These are phyloP conservation scores for Dendroctonus valens DNA, from an alignment of 1,140 invertebrate species.

Conservation along the genomic window DNA sequence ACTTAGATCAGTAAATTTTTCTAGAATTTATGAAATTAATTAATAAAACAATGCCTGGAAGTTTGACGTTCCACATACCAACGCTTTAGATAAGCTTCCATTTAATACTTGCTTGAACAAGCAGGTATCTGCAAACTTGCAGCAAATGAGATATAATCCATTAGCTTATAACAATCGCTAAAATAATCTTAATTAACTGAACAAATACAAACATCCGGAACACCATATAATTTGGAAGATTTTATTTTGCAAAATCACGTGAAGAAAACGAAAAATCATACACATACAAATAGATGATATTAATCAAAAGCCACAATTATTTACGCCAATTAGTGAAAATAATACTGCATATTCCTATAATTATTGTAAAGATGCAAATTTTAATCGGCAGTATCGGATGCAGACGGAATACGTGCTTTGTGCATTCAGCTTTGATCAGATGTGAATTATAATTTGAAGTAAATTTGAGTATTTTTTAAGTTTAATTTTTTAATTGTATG, in stretches of 20 bases:
- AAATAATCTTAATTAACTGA: not conserved
- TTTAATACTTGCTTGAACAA: no score
- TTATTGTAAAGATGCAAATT: constrained; percentile 12
- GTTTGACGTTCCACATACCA: no score
- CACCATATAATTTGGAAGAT: constrained; percentile 6
- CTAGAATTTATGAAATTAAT: no score
- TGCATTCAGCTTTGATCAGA: no score
- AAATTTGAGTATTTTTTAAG: no score
- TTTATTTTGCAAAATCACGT: constrained; percentile 11
- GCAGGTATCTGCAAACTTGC: no score
- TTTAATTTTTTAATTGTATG: no score
- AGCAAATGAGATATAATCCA: no score
- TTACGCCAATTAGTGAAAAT: constrained; percentile 19
- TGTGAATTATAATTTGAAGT: no score
- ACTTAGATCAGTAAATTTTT: no score
- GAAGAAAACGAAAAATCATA: constrained; percentile 6
- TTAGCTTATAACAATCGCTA: not conserved
- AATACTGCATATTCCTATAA: constrained; percentile 11
- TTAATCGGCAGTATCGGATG: constrained; percentile 14
- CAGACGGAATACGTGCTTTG: constrained; percentile 1
- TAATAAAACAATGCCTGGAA: no score
- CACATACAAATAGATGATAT: constrained; percentile 13
- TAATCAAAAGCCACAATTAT: constrained; percentile 17
- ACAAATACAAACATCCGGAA: constrained; percentile 5
- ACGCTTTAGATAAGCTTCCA: no score